Percentiles rank a stretch among this genome's conserved stretches.
phyloP scores from a whole-genome alignment of 1,140 invertebrate genomes.

The Diprion similis region DNA sequence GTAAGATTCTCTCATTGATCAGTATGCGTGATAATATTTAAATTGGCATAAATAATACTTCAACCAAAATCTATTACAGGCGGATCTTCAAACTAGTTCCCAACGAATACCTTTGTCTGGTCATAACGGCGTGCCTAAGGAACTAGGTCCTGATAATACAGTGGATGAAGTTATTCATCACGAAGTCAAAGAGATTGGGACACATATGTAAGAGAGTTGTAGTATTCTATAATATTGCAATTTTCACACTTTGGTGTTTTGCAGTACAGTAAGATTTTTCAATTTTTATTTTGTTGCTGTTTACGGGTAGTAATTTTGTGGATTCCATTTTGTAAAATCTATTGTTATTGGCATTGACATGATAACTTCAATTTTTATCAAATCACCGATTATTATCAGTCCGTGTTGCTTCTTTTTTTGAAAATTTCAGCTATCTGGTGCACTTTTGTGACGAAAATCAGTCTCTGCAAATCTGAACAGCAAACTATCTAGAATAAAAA shows the following conservation, averaged over 20 bases:
- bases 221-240: conserved; percentile 20
- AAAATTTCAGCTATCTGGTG: too few species aligned
- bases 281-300: not conserved
- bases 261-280: not conserved
- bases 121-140: conserved; percentile 68
- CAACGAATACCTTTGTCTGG: conserved; percentile 81
- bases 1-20: conserved; percentile 50
- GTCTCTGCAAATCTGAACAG: conserved; percentile 11
- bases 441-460: not conserved
- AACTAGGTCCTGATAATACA: conserved; percentile 82
- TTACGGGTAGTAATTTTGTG: not conserved
- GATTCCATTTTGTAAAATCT: too few species aligned
- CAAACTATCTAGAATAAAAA: conserved; percentile 6
- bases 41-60: conserved; percentile 22
- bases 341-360: too few species aligned
- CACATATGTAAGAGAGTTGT: conserved; percentile 80
- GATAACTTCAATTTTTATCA: conserved; percentile 11
- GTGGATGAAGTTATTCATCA: conserved; percentile 96
- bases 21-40: conserved; percentile 20
- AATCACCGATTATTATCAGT: conserved; percentile 6
- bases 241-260: too few species aligned
- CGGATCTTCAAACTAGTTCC: conserved; percentile 91
- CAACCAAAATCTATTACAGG: conserved; percentile 59
- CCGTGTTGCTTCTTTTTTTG: too few species aligned
- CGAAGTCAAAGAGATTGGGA: conserved; percentile 98